Conservation (phyloP, 2,113 vertebrate genomes). For the Dicaeum eximium region DNA sequence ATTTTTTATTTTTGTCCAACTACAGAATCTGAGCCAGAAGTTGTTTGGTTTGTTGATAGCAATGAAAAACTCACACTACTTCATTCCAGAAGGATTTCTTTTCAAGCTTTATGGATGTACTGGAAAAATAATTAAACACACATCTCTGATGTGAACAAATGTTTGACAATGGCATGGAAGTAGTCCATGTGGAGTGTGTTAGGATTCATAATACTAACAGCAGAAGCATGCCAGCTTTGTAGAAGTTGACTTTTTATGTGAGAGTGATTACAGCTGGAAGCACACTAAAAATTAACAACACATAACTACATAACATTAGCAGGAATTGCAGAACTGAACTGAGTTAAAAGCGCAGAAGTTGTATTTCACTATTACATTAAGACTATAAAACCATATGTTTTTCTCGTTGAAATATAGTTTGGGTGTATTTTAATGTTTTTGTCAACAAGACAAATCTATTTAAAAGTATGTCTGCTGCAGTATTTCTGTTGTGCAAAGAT, state of each 20-base stretch:
- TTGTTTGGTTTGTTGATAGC: not conserved
- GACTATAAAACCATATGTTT: not conserved
- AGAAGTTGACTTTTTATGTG: slow-evolving; percentile 14
- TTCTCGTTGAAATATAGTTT: not conserved
- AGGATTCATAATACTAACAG: slow-evolving; percentile 14
- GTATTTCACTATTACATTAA: not conserved
- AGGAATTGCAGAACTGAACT: not conserved
- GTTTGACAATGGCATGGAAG: slow-evolving; percentile 13
- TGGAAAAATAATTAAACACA: slow-evolving; percentile 39
- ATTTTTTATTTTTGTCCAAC: not conserved
- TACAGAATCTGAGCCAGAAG: not conserved
- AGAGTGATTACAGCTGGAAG: slow-evolving; percentile 46
- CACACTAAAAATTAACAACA: slow-evolving; percentile 29
- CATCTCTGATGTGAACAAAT: not conserved
- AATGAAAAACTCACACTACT: not conserved
- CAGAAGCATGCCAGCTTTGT: slow-evolving; percentile 39
- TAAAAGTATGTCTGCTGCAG: not conserved
- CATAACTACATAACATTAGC: not conserved
- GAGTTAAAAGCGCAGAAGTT: not conserved
- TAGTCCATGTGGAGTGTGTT: slow-evolving; percentile 23
- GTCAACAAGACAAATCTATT: not conserved
- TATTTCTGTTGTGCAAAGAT: not conserved
- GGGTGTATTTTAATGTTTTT: not conserved
- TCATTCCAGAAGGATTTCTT: not conserved
- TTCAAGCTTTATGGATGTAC: not conserved